A percentile compares a stretch with the other conserved stretches of the same genome.
Evolutionary conservation across 35 echinoderm and acorn worm species (phyloP).

Genomic region (Ophiothrix spiculata): DNA sequence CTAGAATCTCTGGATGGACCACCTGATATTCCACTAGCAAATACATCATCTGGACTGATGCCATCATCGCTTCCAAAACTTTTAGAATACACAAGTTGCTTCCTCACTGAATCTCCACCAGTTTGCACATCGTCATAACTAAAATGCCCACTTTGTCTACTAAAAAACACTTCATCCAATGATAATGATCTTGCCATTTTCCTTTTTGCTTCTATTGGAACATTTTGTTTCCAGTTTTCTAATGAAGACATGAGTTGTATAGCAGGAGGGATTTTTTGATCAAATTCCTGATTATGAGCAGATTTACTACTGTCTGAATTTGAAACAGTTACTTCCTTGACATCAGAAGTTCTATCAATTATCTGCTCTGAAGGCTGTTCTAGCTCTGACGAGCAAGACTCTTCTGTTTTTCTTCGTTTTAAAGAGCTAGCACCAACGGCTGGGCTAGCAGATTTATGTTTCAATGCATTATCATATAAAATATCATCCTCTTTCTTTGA

Average conservation of each 20-base stretch:
- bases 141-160: not conserved
- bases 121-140: not conserved
- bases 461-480: not conserved
- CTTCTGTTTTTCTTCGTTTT: not conserved
- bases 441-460: not conserved
- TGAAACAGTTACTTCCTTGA: not conserved
- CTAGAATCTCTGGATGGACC: no score
- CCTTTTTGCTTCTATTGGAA: not conserved
- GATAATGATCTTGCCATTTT: not conserved
- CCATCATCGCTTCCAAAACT: no score
- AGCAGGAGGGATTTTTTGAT: not conserved
- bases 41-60: no score
- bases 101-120: no score
- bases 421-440: not conserved
- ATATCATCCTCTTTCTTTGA: not conserved
- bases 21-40: no score
- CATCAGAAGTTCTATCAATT: not conserved
- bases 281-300: not conserved
- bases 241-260: not conserved
- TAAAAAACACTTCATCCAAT: not conserved
- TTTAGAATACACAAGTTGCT: not conserved
- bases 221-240: not conserved
- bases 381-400: not conserved
- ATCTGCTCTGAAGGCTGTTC: not conserved
- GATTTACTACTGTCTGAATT: not conserved